Base-by-base conservation (phyloP, 2,888 invertebrate species). In the Harmothoe impar region DNA sequence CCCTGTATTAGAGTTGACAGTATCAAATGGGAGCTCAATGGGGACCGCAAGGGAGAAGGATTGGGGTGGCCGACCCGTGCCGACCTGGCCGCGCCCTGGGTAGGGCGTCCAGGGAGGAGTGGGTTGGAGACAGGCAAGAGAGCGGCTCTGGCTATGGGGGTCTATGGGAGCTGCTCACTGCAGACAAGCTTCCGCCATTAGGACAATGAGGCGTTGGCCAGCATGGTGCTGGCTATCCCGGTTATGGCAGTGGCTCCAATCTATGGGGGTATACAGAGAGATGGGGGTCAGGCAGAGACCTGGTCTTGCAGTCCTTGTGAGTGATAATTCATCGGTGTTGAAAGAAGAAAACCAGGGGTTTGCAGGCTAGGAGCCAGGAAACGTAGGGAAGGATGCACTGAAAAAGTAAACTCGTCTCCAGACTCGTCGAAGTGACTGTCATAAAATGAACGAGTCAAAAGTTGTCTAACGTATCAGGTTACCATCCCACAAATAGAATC, bases 11-110 rank as follows among this genome's bases (percentile, higher is more conserved):
- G 81, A 43, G 35, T 43, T 81, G 81, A 81, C 81, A 72, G 72
- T 72, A 72, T 72, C 72, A 72, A 72, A 72, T 72, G 72, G 72
- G 72, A 25, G 72, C 81, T 81, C 35, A 81, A 81, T 81, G 81
- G 81, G 43, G 43, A 23, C 81, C 5, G 81, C 31, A 35, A 10
- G 81, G 33, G 35, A 81, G 81, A 81, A 33, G 33, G 81, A 81
- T 81, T 23, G 81, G 72, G 35, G 35, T 81, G 81, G 43, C 35
- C 25, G 81, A 81, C 81, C 35, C 81, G 31, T 33, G 81, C 81
- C 43, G 35, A 81, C 81, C 81, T 17, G 35, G 81, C 35, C 43
- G 23, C 43, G 81, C 35, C 81, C n/a, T 0, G 81, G 5, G 25
- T 7, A 77, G 77, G 5, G 5, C n/a, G 29, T 10, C 25, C n/a